Percentiles rank a stretch among this genome's conserved stretches.
Evolutionary conservation across 2,113 vertebrate genomes (phyloP).

Genomic region (Jaculus jaculus): DNA sequence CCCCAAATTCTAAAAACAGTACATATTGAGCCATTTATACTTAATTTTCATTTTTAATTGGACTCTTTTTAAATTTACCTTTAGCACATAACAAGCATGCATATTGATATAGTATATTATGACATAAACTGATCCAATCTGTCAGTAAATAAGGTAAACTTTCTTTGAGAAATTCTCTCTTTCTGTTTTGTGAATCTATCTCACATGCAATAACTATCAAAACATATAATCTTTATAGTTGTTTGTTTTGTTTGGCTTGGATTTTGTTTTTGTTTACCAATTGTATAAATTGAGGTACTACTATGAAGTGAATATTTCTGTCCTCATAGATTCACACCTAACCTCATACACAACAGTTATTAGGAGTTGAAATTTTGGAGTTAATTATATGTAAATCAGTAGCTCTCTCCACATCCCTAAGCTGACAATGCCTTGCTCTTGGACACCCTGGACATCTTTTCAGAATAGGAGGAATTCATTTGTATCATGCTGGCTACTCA

Average conservation of each 20-base stretch:
- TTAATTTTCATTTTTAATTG: conserved; percentile 46
- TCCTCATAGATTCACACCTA: background rate
- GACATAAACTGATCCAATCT: background rate
- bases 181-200: background rate
- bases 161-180: background rate
- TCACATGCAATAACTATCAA: background rate
- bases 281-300: background rate
- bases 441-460: background rate
- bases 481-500: too few species aligned
- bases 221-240: background rate
- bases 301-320: background rate
- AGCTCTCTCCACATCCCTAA: background rate
- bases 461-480: background rate
- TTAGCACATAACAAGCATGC: background rate
- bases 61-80: background rate
- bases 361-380: background rate
- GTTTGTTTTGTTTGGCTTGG: background rate
- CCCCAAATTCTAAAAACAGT: conserved; percentile 3
- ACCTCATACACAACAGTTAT: too few species aligned
- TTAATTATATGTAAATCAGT: background rate
- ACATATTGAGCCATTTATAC: background rate
- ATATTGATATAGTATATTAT: background rate
- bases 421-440: too few species aligned
- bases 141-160: background rate
- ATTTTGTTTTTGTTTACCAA: background rate